These are phyloP conservation scores for pig (Sus scrofa) DNA, from an alignment of 2,113 vertebrate genomes.

Conservation along the genomic window DNA sequence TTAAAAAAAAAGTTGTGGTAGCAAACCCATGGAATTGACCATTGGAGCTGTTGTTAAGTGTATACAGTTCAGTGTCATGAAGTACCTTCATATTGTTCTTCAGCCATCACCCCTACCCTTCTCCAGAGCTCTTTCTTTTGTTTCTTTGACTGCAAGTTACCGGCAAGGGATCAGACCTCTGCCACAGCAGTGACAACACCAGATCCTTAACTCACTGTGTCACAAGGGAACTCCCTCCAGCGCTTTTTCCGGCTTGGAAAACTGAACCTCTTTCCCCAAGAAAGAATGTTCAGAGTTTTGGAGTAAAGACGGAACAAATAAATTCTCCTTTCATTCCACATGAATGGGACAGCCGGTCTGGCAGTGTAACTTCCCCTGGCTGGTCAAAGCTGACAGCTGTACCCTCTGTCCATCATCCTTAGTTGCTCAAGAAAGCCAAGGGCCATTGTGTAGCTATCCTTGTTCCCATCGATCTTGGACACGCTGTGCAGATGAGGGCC, in stretches of 20 bases:
- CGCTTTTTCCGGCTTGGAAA: neutral
- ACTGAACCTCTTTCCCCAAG: neutral
- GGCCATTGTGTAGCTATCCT: neutral
- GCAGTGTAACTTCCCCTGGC: neutral
- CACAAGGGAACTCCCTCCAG: too few relatives aligned
- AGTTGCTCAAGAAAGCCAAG: constrained; percentile 25
- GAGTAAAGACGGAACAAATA: neutral
- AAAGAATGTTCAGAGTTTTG: neutral
- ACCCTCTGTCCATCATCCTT: neutral
- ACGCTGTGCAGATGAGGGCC: neutral
- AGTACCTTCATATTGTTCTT: neutral
- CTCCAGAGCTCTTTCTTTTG: neutral
- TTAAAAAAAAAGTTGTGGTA: neutral
- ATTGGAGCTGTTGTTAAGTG: neutral
- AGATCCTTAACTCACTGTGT: too few relatives aligned
- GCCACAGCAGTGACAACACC: too few relatives aligned
- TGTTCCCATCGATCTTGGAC: neutral
- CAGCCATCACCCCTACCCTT: too few relatives aligned
- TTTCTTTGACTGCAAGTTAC: too few relatives aligned
- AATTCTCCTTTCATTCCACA: neutral
- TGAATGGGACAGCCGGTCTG: neutral
- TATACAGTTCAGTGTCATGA: neutral
- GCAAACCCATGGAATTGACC: neutral
- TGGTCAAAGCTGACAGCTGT: neutral
- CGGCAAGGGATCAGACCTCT: too few relatives aligned